A percentile compares a stretch with the other conserved stretches of the same genome.
Conservation (phyloP, 2,113 vertebrate species). For the Psophia crepitans region DNA sequence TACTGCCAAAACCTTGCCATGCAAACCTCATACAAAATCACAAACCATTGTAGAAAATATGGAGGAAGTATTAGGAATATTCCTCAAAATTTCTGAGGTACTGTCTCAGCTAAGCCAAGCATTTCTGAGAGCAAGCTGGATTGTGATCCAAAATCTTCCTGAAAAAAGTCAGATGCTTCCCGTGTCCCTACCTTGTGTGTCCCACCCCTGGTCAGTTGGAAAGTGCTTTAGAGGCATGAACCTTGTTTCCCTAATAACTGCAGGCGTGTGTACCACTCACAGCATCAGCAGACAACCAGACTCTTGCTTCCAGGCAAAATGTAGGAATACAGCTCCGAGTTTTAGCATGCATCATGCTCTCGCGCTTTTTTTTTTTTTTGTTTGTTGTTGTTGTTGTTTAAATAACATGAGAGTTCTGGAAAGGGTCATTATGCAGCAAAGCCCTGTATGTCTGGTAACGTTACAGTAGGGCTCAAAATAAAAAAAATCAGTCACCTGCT, state of each 20-base stretch:
- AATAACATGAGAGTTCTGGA: neutral
- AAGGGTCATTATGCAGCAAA: neutral
- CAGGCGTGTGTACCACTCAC: neutral
- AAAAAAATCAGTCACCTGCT: neutral
- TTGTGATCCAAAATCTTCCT: neutral
- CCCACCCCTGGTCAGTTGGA: neutral
- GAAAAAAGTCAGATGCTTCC: fast-evolving
- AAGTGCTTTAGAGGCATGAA: neutral
- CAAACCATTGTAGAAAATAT: neutral
- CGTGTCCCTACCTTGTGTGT: neutral
- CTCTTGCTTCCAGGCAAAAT: neutral
- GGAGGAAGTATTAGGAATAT: neutral
- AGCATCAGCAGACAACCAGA: neutral
- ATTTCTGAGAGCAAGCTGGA: neutral
- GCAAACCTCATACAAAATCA: neutral
- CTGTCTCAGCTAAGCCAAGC: neutral
- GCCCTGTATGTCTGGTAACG: constrained; percentile 30
- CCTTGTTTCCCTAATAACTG: neutral
- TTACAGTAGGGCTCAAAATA: constrained; percentile 9
- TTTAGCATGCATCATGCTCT: neutral
- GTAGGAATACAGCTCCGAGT: neutral
- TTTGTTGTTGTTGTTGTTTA: neutral
- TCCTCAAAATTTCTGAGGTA: neutral
- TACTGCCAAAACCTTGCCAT: too few relatives aligned
- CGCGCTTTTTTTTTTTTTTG: too few relatives aligned